These are phyloP conservation scores for Palythoa caribaeorum DNA, from an alignment of 92 coral and sea anemone species.

Conservation along the genomic window DNA sequence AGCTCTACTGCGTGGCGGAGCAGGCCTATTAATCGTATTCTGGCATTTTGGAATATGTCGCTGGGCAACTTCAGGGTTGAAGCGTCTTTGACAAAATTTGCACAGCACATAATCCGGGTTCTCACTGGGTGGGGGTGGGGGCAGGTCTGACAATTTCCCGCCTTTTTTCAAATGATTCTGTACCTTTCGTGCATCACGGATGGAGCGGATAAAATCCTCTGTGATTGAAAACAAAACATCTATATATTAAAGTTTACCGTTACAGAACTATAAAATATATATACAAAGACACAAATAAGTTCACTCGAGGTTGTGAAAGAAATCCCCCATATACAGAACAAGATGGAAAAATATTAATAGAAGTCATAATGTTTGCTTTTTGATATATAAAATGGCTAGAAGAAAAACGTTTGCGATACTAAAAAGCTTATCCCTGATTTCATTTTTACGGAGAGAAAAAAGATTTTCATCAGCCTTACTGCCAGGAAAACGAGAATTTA, in stretches of 20 bases:
- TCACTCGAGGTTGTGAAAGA: too few species aligned
- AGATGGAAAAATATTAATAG: too few species aligned
- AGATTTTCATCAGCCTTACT: too few species aligned
- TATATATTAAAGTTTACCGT: not conserved
- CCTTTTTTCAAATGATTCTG: conserved; percentile 87
- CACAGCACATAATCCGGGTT: conserved; percentile 97
- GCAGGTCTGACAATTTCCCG: conserved; percentile 93
- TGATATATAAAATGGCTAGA: too few species aligned
- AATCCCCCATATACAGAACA: too few species aligned
- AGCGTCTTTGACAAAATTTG: conserved; percentile 88
- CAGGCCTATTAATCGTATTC: conserved; percentile 84
- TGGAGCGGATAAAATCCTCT: conserved; percentile 96
- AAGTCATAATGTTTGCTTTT: too few species aligned
- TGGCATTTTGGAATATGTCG: conserved; percentile 98
- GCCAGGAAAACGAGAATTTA: too few species aligned
- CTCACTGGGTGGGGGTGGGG: conserved; percentile 98
- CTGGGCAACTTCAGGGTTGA: conserved; percentile 95
- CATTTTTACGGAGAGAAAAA: too few species aligned
- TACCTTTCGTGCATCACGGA: conserved; percentile 93
- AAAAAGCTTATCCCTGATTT: too few species aligned
- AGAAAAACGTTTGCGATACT: too few species aligned
- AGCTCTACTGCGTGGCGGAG: conserved; percentile 95
- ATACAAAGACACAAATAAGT: too few species aligned
- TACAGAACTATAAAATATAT: too few species aligned
- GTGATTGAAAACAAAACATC: not conserved